Base-by-base conservation (phyloP, 1,140 invertebrate species). In the Philotrypesis tridentata region DNA sequence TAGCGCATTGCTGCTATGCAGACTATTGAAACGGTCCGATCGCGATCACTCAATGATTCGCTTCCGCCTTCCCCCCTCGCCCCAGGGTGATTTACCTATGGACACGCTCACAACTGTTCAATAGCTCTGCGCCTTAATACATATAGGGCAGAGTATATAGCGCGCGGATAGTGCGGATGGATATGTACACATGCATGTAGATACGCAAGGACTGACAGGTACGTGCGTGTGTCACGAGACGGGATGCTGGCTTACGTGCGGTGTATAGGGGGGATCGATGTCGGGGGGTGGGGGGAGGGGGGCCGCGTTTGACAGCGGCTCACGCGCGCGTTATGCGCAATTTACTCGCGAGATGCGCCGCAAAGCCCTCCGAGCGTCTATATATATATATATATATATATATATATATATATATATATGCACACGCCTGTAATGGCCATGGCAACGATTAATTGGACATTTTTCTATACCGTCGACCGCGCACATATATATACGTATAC, bases 21-120 rank as follows among this genome's bases (percentile, higher is more conserved):
- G 48, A 31, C 71, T 29, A 75, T 80, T 27, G 71, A 60, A 74
- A 75, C 33, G 61, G 12, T 12, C 63, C 71, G 40, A 80, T 80
- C 33, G 70, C 79, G 71, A 74, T 80, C 74, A 80, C 61, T 80
- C 80, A 40, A 81, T 70, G 73, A 37, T 33, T 29, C 23, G 40
- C 63, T 67, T n/a, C n/a, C n/a, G 70, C 37, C 68, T 37, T 37
- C 33, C 33, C 9, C 3, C 9, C 33, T 37, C 33, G 33, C 3
- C 9, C 33, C 9, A 37, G 3, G 17, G 21, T 55, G 48, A 21
- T 55, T n/a, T 17, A 17, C 17, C 48, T 21, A 55, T 7, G 4
- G 17, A 55, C 40, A 9, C 33, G 33, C 33, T 37, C 9, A 37
- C 33, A 9, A 37, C 33, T 37, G 33, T 37, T 37, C 33, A 5